phyloP scores from a whole-genome alignment of 2,113 vertebrate genomes.

The Odocoileus virginianus region DNA sequence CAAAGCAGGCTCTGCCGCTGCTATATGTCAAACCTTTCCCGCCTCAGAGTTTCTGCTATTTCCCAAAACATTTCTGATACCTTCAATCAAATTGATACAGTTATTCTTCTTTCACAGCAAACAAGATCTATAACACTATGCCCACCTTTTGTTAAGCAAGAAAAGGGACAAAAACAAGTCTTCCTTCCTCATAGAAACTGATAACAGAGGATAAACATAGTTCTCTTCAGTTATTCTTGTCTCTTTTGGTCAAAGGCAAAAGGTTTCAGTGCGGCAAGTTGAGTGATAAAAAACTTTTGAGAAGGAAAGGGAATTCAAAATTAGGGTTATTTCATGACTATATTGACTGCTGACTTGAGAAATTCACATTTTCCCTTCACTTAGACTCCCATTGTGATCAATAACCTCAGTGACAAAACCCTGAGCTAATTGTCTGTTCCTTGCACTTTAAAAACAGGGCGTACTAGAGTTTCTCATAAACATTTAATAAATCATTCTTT shows the following conservation, averaged over 20 bases:
- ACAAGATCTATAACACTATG: conserved; percentile 7
- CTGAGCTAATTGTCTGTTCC: conserved; percentile 38
- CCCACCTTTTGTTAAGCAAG: conserved; percentile 20
- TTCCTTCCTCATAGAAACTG: not conserved
- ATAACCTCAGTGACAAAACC: conserved; percentile 42
- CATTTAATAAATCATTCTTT: conserved; percentile 58
- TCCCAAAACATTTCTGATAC: conserved; percentile 42
- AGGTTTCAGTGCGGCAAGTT: not conserved
- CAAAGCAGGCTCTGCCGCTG: not conserved
- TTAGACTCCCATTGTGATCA: conserved; percentile 41
- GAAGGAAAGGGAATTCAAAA: conserved; percentile 59
- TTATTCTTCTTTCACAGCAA: conserved; percentile 51
- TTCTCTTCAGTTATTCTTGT: not conserved
- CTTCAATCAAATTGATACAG: conserved; percentile 45
- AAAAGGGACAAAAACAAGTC: conserved; percentile 24
- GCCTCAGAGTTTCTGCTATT: conserved; percentile 47
- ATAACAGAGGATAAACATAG: conserved; percentile 40
- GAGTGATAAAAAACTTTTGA: conserved; percentile 54
- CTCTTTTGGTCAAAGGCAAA: conserved; percentile 36
- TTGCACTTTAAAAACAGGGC: conserved; percentile 24
- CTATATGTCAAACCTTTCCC: conserved; percentile 43
- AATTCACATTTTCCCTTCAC: not conserved
- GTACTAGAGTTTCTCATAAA: conserved; percentile 35
- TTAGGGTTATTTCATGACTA: conserved; percentile 45
- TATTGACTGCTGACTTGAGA: not conserved